Percentiles rank a stretch among this genome's conserved stretches.
Conservation (phyloP, 2,888 invertebrate species). For the Amblyjoppa proteus region DNA sequence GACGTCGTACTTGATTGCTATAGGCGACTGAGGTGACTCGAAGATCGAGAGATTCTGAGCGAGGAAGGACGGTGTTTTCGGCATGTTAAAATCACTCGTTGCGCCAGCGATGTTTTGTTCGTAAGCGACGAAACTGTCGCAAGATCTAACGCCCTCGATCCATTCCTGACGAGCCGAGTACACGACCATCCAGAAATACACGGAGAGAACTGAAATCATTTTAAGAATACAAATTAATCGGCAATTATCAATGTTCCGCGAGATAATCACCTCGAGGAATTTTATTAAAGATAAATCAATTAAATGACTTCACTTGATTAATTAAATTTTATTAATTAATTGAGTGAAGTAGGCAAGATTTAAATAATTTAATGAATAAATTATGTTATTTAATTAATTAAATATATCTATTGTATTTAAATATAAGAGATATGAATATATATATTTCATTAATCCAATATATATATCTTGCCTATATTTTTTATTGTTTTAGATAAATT, state of each 20-base stretch:
- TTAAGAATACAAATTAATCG: slow-evolving; percentile 47
- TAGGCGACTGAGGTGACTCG: slow-evolving; percentile 70
- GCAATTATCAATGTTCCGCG: neutral
- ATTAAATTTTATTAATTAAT: neutral
- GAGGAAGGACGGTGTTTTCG: slow-evolving; percentile 81
- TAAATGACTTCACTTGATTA: neutral
- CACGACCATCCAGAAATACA: slow-evolving; percentile 81
- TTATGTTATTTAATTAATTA: no score
- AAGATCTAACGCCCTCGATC: slow-evolving; percentile 61
- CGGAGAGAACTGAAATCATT: slow-evolving; percentile 73
- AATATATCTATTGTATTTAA: no score
- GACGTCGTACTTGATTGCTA: slow-evolving; percentile 67
- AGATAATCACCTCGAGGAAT: neutral
- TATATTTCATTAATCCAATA: no score
- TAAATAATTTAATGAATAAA: no score
- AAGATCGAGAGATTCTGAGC: slow-evolving; percentile 75
- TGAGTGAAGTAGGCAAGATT: no score
- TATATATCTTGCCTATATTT: neutral
- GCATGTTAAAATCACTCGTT: slow-evolving; percentile 71
- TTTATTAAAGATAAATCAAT: neutral
- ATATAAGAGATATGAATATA: no score
- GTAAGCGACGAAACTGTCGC: slow-evolving; percentile 48
- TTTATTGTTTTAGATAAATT: neutral
- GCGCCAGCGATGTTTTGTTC: slow-evolving; percentile 46
- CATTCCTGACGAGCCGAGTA: slow-evolving; percentile 79